Conservation (phyloP, 2,888 invertebrate genomes). For the Drosophila meridionalis region DNA sequence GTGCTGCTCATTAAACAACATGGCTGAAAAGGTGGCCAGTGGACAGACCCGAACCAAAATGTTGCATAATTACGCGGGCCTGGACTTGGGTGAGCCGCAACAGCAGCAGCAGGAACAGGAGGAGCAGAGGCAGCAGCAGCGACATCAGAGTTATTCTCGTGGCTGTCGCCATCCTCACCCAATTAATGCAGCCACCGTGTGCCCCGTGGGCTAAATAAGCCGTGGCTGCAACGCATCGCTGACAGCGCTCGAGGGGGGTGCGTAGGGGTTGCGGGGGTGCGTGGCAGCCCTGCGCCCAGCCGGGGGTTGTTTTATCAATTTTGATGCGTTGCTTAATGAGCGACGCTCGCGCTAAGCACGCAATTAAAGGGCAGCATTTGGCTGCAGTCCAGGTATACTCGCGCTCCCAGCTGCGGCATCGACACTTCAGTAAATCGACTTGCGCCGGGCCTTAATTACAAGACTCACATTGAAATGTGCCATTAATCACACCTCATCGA, state of each 20-base stretch:
- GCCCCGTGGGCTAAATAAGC: conserved; percentile 37
- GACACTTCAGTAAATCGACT: conserved; percentile 57
- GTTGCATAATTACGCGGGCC: conserved; percentile 68
- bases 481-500: conserved; percentile 79
- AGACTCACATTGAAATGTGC: conserved; percentile 67
- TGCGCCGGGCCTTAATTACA: conserved; percentile 65
- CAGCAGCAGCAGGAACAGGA: conserved; percentile 16
- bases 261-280: neutral
- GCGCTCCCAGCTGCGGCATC: conserved; percentile 47
- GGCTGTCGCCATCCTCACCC: conserved; percentile 51
- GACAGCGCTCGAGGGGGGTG: conserved; percentile 8
- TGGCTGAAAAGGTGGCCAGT: conserved; percentile 2
- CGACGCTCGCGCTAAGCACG: conserved; percentile 64
- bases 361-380: conserved; percentile 70
- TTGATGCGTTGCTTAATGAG: conserved; percentile 69
- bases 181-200: conserved; percentile 50
- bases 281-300: neutral
- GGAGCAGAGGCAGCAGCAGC: conserved; percentile 13
- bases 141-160: conserved; percentile 17
- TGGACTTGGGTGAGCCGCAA: conserved; percentile 61
- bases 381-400: conserved; percentile 16
- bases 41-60: conserved; percentile 29
- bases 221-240: conserved; percentile 53
- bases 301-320: conserved; percentile 66
- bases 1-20: conserved; percentile 57